phyloP scores from a whole-genome alignment of 37 sponge, comb jelly and placozoan species.

The Eunapius fragilis region DNA sequence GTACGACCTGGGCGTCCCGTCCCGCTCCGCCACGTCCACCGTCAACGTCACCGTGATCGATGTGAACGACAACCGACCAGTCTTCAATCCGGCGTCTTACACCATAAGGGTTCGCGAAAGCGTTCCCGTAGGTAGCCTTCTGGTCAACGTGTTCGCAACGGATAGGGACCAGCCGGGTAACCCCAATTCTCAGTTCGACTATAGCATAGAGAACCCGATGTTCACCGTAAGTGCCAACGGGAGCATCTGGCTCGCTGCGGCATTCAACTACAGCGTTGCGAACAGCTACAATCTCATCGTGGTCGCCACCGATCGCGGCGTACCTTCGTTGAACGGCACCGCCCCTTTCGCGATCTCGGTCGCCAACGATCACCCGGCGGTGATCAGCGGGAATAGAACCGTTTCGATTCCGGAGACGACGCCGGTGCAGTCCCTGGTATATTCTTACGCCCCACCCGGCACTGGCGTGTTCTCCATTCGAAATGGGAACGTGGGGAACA shows the following conservation, averaged over 20 bases:
- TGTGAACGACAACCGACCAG: slow-evolving; percentile 83
- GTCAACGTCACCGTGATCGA: slow-evolving; percentile 63
- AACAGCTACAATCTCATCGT: slow-evolving; percentile 29
- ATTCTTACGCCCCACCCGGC: slow-evolving; percentile 37
- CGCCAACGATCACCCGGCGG: slow-evolving; percentile 54
- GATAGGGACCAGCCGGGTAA: slow-evolving; percentile 56
- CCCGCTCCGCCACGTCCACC: background rate
- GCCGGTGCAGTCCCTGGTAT: slow-evolving; percentile 11
- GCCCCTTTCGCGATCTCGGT: slow-evolving; percentile 50
- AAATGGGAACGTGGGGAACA: slow-evolving; percentile 33
- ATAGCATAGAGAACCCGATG: slow-evolving; percentile 20
- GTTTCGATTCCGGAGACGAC: slow-evolving; percentile 53
- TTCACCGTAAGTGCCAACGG: slow-evolving; percentile 19
- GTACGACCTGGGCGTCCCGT: background rate
- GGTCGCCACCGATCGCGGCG: slow-evolving; percentile 43
- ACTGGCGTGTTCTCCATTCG: slow-evolving; percentile 32
- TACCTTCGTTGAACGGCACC: slow-evolving; percentile 23
- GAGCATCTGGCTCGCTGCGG: background rate
- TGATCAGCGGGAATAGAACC: slow-evolving; percentile 21
- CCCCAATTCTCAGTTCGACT: slow-evolving; percentile 51
- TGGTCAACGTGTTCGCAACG: slow-evolving; percentile 47
- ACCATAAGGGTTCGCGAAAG: slow-evolving; percentile 35
- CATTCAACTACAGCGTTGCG: slow-evolving; percentile 50
- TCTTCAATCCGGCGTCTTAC: slow-evolving; percentile 47
- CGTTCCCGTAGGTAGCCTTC: background rate